phyloP scores from a whole-genome alignment of 1,140 invertebrate species.

The Formica selysi region DNA sequence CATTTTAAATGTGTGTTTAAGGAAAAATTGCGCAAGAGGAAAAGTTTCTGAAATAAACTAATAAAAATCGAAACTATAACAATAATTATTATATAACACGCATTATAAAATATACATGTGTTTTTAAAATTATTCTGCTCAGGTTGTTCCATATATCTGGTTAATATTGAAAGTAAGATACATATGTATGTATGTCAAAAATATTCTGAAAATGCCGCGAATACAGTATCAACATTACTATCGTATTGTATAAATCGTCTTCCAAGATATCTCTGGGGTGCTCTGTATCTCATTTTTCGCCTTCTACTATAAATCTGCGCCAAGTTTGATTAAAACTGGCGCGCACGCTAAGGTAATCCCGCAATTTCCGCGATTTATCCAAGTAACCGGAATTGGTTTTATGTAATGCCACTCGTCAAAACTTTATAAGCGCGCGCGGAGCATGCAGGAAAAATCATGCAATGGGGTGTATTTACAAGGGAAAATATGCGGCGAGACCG shows the following conservation, averaged over 20 bases:
- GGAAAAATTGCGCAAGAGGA: not conserved
- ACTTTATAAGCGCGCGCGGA: not conserved
- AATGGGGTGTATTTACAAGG: slow-evolving; percentile 23
- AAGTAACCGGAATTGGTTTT: not conserved
- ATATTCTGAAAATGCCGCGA: not conserved
- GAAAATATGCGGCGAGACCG: not conserved
- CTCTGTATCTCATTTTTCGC: slow-evolving; percentile 18
- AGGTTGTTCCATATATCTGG: too few species aligned
- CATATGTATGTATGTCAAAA: not conserved
- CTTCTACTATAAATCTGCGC: slow-evolving; percentile 36
- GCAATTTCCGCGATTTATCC: slow-evolving; percentile 45
- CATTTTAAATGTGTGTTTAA: not conserved
- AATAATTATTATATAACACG: not conserved
- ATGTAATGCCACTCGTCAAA: slow-evolving; percentile 1
- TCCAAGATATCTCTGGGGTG: not conserved
- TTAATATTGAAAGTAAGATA: not conserved
- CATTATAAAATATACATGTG: not conserved
- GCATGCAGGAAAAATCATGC: slow-evolving; percentile 14
- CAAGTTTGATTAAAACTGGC: slow-evolving; percentile 49
- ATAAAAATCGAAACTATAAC: not conserved
- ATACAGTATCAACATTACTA: not conserved
- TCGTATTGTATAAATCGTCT: not conserved
- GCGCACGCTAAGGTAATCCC: slow-evolving; percentile 10
- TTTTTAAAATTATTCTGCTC: not conserved
- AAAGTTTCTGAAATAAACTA: not conserved